Conservation (phyloP, 2,797 vertebrate species). For the Pteropus rufus region DNA sequence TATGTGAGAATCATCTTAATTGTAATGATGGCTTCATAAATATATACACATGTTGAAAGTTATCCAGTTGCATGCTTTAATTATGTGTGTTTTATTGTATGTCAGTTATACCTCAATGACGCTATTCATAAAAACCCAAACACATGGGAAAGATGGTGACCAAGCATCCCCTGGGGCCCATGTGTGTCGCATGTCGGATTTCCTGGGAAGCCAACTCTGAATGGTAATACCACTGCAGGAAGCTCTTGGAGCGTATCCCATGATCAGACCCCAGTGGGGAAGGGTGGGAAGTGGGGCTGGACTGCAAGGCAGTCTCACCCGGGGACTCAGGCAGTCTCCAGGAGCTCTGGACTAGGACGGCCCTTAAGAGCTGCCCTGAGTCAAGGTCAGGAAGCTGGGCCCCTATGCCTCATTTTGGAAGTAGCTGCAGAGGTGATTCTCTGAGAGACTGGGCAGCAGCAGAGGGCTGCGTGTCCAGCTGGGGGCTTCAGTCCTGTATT, state of each 20-base stretch:
- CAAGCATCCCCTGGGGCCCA: neutral
- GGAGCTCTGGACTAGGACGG: neutral
- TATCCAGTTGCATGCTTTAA: neutral
- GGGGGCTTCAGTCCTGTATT: neutral
- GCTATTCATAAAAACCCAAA: neutral
- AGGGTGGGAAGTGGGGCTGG: neutral
- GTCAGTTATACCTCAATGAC: neutral
- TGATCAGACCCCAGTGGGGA: fast-evolving
- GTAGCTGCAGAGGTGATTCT: neutral
- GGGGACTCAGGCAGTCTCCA: neutral
- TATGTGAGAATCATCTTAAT: neutral
- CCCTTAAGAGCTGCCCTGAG: neutral
- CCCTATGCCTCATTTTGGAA: neutral
- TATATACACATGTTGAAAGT: neutral
- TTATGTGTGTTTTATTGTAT: neutral
- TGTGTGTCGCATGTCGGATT: neutral
- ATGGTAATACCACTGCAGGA: neutral
- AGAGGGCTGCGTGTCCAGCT: no score
- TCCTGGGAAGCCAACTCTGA: neutral
- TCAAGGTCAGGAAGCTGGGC: neutral
- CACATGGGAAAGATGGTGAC: neutral
- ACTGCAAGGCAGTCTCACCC: no score
- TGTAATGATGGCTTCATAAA: neutral
- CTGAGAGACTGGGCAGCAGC: neutral
- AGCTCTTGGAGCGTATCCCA: fast-evolving